Conservation (phyloP, 2,113 vertebrate species). For the Hystrix cristata region DNA sequence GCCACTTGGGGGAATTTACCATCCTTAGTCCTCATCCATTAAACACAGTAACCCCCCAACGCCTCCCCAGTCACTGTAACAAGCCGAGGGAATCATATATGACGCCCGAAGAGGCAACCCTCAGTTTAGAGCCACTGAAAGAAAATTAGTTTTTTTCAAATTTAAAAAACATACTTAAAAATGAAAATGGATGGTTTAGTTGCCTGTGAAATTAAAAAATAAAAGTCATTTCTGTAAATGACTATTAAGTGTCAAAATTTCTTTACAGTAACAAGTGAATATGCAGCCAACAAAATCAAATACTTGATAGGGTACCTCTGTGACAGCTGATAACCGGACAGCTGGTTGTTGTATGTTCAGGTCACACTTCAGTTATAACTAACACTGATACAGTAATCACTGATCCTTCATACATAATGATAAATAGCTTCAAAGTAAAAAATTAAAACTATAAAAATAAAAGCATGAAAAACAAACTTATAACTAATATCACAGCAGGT, state of each 20-base stretch:
- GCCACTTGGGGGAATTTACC: not conserved
- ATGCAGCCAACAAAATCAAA: conserved; percentile 32
- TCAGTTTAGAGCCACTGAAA: conserved; percentile 55
- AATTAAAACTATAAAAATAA: not conserved
- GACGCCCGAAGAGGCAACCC: not conserved
- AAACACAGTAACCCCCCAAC: not conserved
- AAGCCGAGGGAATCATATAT: conserved; percentile 27
- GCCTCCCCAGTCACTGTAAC: not conserved
- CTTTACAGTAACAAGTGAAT: conserved; percentile 46
- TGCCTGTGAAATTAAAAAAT: conserved; percentile 48
- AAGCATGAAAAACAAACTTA: conserved; percentile 52
- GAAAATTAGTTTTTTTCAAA: conserved; percentile 39
- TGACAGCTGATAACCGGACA: not conserved
- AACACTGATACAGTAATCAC: not conserved
- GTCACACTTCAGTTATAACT: not conserved
- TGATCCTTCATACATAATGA: conserved; percentile 35
- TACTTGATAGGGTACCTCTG: not conserved
- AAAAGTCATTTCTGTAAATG: conserved; percentile 57
- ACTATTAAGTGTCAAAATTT: conserved; percentile 57
- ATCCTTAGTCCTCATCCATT: not conserved
- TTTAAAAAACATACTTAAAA: conserved; percentile 55
- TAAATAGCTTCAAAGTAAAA: conserved; percentile 29
- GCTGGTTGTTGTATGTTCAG: conserved; percentile 11
- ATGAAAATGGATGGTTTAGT: conserved; percentile 1
- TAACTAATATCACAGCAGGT: not conserved